Percentiles rank a stretch among this genome's conserved stretches.
phyloP scores from a whole-genome alignment of 30 jellyfish, hydroid and myxozoan genomes.

The Turritopsis dohrnii region DNA sequence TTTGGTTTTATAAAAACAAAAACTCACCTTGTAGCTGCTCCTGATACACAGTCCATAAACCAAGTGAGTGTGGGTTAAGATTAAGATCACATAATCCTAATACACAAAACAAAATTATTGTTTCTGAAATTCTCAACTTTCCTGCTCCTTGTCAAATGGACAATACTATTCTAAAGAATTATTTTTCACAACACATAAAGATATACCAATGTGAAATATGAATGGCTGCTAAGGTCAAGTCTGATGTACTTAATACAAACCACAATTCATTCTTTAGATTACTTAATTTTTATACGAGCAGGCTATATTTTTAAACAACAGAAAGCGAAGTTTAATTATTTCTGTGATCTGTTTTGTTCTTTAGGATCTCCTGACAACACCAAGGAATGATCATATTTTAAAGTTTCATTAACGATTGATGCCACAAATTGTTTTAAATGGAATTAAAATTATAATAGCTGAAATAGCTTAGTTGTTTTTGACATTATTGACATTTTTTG shows the following conservation, averaged over 20 bases:
- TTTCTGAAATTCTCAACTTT: not conserved
- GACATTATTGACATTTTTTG: not conserved
- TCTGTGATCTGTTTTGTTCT: not conserved
- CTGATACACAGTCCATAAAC: slow-evolving; percentile 92
- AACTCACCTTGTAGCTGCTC: slow-evolving; percentile 27
- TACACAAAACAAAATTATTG: not conserved
- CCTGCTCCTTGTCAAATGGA: not conserved
- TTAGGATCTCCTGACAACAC: not conserved
- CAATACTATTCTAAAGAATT: not conserved
- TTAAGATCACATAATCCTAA: slow-evolving; percentile 74
- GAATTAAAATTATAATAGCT: not conserved
- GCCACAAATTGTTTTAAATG: not conserved
- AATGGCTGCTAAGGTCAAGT: not conserved
- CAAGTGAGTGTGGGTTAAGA: slow-evolving; percentile 60
- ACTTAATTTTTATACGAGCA: not conserved
- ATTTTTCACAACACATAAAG: not conserved
- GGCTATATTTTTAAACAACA: not conserved
- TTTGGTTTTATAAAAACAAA: not conserved
- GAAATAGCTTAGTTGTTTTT: not conserved
- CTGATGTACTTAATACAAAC: not conserved
- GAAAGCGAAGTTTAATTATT: not conserved
- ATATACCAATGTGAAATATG: not conserved
- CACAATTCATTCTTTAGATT: not conserved
- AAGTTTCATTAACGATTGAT: not conserved
- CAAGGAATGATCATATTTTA: not conserved